phyloP scores from a whole-genome alignment of 2,888 invertebrate genomes.

The Drosophila rubida region DNA sequence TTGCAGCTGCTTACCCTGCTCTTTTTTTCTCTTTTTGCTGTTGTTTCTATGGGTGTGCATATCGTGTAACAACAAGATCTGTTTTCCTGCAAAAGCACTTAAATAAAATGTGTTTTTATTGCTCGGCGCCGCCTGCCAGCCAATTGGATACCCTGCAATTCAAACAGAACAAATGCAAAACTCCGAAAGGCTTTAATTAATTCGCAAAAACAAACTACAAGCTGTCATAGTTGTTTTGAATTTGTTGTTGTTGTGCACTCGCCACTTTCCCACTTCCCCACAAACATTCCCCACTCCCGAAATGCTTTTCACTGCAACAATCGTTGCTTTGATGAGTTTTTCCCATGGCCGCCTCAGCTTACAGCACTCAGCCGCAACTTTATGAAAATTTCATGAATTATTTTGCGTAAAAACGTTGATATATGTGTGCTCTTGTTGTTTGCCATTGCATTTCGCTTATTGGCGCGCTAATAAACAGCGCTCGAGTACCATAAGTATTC shows the following conservation, averaged over 20 bases:
- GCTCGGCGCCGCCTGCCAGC: neutral
- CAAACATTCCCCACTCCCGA: neutral
- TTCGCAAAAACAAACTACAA: no score
- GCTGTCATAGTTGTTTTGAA: no score
- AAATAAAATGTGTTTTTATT: slow-evolving; percentile 15
- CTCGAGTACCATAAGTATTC: slow-evolving; percentile 26
- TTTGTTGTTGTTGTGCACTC: no score
- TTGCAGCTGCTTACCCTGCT: slow-evolving; percentile 28
- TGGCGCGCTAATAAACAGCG: slow-evolving; percentile 11
- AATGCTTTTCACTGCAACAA: neutral
- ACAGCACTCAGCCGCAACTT: slow-evolving; percentile 6
- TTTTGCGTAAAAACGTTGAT: neutral
- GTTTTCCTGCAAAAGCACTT: slow-evolving; percentile 21
- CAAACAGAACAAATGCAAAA: no score
- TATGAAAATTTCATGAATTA: slow-evolving; percentile 12
- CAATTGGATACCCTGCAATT: slow-evolving; percentile 1
- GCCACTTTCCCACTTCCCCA: no score
- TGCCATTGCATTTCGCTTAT: slow-evolving; percentile 29
- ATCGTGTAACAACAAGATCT: slow-evolving; percentile 6
- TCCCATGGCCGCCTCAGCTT: slow-evolving; percentile 11
- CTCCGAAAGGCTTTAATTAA: neutral
- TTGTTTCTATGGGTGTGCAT: slow-evolving; percentile 5
- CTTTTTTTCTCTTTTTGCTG: slow-evolving; percentile 3
- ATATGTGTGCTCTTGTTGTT: no score
- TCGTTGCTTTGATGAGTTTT: slow-evolving; percentile 3